Base-by-base conservation (phyloP, 2,797 vertebrate species). In the Siniperca obscura region DNA sequence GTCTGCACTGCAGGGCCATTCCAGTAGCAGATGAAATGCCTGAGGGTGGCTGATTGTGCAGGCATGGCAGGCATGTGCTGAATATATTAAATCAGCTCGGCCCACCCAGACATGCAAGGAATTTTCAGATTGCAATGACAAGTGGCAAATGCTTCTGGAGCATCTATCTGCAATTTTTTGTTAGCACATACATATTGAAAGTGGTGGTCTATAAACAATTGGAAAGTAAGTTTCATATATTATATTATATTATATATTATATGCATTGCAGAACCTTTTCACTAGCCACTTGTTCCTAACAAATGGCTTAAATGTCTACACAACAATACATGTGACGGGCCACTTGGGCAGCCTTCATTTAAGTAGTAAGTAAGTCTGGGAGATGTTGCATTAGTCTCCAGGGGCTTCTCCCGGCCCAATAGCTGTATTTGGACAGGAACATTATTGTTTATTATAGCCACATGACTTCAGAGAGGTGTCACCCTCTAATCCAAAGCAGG, bases 361-460 rank as follows among this genome's bases (percentile, higher is more conserved):
- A 50, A 76, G 25, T 62, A 46, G 22, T 55, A 61, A 68, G n/a
- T 76, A 80, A 81, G 74, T 73, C 9, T 42, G 34, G 22, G 38
- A 48, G 40, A 46, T 53, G 56, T 60, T 50, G 38, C 55, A n/a
- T 76, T 52, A 25, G 48, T 68, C 21, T 22, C 42, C 55, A 9
- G 59, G 42, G 61, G 65, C 57, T 80, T 64, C 64, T 65, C 70
- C 55, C 2, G 30, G 38, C 40, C 34, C 38, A 53, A 14, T 75
- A 40, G n/a, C 92, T 93, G 87, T 89, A 91, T 93, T 94, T 92
- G 91, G 89, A 83, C 62, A 94, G 85, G 88, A 92, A 85, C 77
- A 52, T 62, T 79, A 64, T 75, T 91, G 89, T 92, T 93, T 93
- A 93, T 91, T 25, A 42, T 57, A 56, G 59, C 53, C 25, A 46